A percentile compares a stretch with the other conserved stretches of the same genome.
Conservation (phyloP, 2,113 vertebrate species). For the Hippocampus zosterae region DNA sequence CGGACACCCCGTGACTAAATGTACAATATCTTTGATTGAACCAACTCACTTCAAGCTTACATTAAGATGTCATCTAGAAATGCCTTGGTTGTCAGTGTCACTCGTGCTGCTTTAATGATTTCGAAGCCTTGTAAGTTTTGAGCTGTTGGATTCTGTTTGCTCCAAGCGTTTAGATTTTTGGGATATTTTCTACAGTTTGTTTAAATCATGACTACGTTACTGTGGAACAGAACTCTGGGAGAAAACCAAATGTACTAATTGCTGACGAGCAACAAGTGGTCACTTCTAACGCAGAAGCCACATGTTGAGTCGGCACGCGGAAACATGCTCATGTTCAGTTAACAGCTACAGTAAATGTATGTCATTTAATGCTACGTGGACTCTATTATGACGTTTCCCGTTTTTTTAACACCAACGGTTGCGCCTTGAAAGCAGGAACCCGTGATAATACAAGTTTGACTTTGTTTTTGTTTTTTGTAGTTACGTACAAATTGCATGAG, state of each 20-base stretch:
- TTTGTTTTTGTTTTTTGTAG: neutral
- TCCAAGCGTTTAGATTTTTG: neutral
- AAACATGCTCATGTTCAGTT: neutral
- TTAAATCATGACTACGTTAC: conserved; percentile 1
- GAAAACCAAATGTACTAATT: conserved; percentile 20
- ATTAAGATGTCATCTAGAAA: rapidly evolving
- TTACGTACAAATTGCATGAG: neutral
- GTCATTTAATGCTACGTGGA: neutral
- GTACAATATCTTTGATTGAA: neutral
- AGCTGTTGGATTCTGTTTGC: neutral
- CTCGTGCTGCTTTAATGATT: neutral
- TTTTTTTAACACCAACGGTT: neutral
- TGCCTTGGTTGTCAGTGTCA: rapidly evolving
- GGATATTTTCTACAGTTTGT: neutral
- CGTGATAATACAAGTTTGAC: neutral
- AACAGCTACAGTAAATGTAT: neutral
- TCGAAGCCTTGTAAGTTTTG: rapidly evolving
- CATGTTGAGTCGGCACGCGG: neutral
- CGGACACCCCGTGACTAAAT: neutral
- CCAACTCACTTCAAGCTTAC: too few species aligned
- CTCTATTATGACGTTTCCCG: neutral
- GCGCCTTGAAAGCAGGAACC: neutral
- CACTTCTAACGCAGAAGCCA: conserved; percentile 1
- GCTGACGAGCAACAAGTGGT: conserved; percentile 41
- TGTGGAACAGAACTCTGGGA: conserved; percentile 27